Base-by-base conservation (phyloP, 1,140 invertebrate genomes). In the Saccostrea glomerata region DNA sequence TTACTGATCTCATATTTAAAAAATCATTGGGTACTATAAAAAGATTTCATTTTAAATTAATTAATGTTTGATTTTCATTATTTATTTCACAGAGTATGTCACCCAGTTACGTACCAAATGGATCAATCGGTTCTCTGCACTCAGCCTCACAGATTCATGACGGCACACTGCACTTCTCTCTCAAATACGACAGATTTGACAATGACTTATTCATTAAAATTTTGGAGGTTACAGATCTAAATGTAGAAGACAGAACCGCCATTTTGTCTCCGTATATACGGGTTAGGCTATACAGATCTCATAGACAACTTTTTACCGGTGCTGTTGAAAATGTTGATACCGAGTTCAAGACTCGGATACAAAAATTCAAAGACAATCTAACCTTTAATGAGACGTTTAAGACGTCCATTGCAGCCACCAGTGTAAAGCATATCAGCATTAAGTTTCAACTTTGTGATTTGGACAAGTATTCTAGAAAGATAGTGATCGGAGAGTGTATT, bases 361-460 rank as follows among this genome's bases (percentile, higher is more conserved):
- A 96, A 90, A 95, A 96, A 89, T 95, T 96, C 70, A 96, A 96
- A 66, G 96, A 96, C 85, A 96, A 96, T 90, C 97, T 97, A 1
- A 96, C 96, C 87, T 97, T 97, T 93, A 96, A 97, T 90, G 97
- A 97, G 92, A 96, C 96, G 85, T 97, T 97, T 92, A 93, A 96
- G 54, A 96, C 97, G 91, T 95, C 96, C 0, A 93, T 97, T 55
- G 96, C 97, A 23, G 94, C 96, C 86, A 93, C 95, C 36, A 90
- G 94, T 13, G 93, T 95, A 77, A 94, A 95, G 73, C 94, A 83
- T 17, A 90, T 92, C 83, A 89, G 95, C 5, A 91, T 97, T 7
- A 95, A 95, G 82, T 96, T 96, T 89, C 96, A 96, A 89, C 95
- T 96, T 23, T 96, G 96, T 92, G 95, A 96, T 23, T 96, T 95